Evolutionary conservation across 1,140 invertebrate species (phyloP).

Genomic region (Drosophila nasuta): DNA sequence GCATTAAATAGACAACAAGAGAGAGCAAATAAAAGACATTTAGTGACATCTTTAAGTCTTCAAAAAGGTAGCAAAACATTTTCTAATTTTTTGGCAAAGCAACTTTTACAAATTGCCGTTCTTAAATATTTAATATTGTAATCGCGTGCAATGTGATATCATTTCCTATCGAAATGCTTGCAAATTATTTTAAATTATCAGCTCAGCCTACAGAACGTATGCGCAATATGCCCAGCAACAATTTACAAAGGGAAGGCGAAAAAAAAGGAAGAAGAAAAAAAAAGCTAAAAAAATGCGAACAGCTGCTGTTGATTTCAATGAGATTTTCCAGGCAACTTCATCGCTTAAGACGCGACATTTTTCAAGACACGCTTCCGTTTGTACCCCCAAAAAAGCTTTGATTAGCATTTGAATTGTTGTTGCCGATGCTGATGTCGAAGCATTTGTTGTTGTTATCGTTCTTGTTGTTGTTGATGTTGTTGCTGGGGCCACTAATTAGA

Average conservation of each 20-base stretch:
- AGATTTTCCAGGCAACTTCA: constrained; percentile 76
- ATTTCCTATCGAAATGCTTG: constrained; percentile 18
- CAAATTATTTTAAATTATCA: constrained; percentile 45
- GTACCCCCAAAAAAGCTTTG: constrained; percentile 42
- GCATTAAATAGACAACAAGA: too few relatives aligned
- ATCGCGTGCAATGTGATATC: constrained; percentile 4
- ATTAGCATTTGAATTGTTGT: constrained; percentile 74
- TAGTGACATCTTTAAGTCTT: too few relatives aligned
- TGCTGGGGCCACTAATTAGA: constrained; percentile 67
- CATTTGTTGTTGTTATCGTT: constrained; percentile 36
- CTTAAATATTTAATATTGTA: constrained; percentile 14
- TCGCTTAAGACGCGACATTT: constrained; percentile 74
- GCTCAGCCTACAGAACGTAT: constrained; percentile 7
- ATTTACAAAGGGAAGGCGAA: background rate
- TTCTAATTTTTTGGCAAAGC: background rate
- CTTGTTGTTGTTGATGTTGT: constrained; percentile 39
- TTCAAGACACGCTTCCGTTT: constrained; percentile 54
- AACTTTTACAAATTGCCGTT: constrained; percentile 1
- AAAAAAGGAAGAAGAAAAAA: background rate
- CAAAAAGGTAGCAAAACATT: too few relatives aligned
- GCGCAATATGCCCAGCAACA: constrained; percentile 28
- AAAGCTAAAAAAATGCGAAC: constrained; percentile 19
- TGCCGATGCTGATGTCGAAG: constrained; percentile 28
- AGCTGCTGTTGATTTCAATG: constrained; percentile 63
- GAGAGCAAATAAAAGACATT: too few relatives aligned